phyloP scores from a whole-genome alignment of 2,797 vertebrate genomes.

The Valencia hispanica region DNA sequence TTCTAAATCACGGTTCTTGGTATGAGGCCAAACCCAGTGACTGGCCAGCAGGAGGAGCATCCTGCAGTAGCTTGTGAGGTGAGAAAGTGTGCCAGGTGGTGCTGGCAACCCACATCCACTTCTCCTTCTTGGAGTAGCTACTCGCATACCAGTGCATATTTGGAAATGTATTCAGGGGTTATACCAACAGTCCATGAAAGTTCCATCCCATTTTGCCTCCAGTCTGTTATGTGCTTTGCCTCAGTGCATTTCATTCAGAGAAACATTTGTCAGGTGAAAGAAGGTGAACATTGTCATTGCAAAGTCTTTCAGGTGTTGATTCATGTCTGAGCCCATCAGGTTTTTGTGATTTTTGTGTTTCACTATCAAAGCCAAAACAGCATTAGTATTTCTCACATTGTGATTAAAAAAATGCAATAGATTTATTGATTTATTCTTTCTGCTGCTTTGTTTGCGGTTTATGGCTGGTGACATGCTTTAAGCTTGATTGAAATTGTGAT shows the following conservation, averaged over 20 bases:
- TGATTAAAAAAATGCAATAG: neutral
- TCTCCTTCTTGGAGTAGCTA: slow-evolving; percentile 30
- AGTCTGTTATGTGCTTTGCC: slow-evolving; percentile 31
- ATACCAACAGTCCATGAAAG: slow-evolving; percentile 30
- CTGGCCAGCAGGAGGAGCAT: slow-evolving; percentile 46
- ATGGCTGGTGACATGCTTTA: neutral
- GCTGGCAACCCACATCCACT: slow-evolving; percentile 38
- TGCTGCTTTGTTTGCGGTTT: neutral
- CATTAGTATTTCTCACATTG: neutral
- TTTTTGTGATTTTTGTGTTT: neutral
- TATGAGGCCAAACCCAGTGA: slow-evolving; percentile 48
- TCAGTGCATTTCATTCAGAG: neutral
- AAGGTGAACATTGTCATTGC: neutral
- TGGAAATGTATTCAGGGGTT: slow-evolving; percentile 26
- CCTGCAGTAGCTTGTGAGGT: slow-evolving; percentile 55
- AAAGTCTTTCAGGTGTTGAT: neutral
- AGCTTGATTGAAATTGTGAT: neutral
- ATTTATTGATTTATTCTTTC: neutral
- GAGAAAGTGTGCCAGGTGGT: slow-evolving; percentile 63
- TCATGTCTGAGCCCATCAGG: neutral
- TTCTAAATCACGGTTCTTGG: slow-evolving; percentile 61
- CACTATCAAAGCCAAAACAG: neutral
- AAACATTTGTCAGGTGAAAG: neutral
- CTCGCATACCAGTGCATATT: slow-evolving; percentile 40
- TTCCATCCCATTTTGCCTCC: slow-evolving; percentile 28